Evolutionary conservation across 2,888 invertebrate genomes (phyloP).

Genomic region (Smittia sp.): DNA sequence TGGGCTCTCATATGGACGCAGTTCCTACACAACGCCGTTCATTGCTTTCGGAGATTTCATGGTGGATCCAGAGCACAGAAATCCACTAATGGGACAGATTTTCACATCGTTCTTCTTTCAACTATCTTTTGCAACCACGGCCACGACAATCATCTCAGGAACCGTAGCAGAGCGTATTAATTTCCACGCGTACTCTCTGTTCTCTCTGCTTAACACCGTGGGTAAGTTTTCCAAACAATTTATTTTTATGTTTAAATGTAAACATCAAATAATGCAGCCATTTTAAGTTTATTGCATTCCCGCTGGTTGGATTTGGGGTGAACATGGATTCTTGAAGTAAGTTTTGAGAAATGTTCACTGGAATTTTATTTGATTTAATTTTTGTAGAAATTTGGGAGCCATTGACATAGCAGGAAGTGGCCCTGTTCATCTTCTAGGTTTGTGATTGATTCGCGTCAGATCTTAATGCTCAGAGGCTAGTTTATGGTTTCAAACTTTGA

Average conservation of each 20-base stretch:
- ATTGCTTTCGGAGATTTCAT: conserved; percentile 55
- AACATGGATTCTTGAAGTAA: conserved; percentile 54
- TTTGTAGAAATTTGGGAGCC: conserved; percentile 49
- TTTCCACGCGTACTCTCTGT: conserved; percentile 56
- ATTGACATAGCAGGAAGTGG: conserved; percentile 57
- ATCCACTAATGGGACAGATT: conserved; percentile 52
- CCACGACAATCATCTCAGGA: conserved; percentile 56
- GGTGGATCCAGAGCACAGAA: conserved; percentile 48
- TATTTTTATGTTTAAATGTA: no score
- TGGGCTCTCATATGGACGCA: conserved; percentile 56
- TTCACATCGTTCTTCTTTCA: conserved; percentile 57
- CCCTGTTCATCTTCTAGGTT: conserved; percentile 55
- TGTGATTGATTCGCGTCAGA: conserved; percentile 47
- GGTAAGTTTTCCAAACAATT: no score
- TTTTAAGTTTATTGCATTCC: conserved; percentile 58
- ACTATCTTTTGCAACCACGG: conserved; percentile 55
- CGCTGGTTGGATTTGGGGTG: conserved; percentile 53
- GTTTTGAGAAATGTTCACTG: background rate
- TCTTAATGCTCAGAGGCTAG: conserved; percentile 45
- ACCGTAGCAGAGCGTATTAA: conserved; percentile 57
- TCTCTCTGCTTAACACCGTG: conserved; percentile 56
- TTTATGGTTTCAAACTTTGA: background rate
- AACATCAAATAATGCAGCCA: no score
- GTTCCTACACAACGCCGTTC: conserved; percentile 51
- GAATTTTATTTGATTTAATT: no score